A percentile compares a stretch with the other conserved stretches of the same genome.
These are phyloP conservation scores for Lethenteron reissneri DNA, from an alignment of 2,113 vertebrate species.

Conservation along the genomic window DNA sequence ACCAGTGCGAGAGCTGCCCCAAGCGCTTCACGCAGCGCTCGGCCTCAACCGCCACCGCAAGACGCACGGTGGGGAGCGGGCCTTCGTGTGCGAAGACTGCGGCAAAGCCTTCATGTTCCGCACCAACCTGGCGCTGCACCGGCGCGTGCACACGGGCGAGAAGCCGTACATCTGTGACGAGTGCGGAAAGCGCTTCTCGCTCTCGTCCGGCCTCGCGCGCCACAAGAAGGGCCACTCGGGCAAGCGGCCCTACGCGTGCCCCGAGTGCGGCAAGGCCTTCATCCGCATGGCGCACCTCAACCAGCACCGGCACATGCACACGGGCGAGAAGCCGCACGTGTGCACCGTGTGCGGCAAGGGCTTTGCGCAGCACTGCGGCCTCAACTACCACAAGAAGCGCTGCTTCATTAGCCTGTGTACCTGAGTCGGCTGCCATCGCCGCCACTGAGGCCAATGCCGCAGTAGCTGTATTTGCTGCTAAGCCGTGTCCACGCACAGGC, in stretches of 20 bases:
- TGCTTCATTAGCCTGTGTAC: constrained; percentile 13
- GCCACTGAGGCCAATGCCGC: constrained; percentile 25
- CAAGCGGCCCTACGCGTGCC: constrained; percentile 21
- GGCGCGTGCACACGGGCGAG: not conserved
- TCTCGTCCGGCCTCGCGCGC: constrained; percentile 18
- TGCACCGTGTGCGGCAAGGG: constrained; percentile 33
- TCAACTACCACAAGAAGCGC: constrained; percentile 32
- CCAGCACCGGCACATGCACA: constrained; percentile 18
- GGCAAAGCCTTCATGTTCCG: constrained; percentile 69
- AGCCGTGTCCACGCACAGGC: too few species aligned
- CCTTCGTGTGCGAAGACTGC: constrained; percentile 92
- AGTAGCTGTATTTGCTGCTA: constrained; percentile 12
- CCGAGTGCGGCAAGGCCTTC: constrained; percentile 20
- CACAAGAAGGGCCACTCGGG: constrained; percentile 18
- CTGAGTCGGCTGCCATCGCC: constrained; percentile 20
- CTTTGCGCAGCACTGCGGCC: constrained; percentile 36
- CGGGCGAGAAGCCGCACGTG: constrained; percentile 11
- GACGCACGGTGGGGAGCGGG: constrained; percentile 43
- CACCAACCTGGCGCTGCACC: not conserved
- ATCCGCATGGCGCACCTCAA: constrained; percentile 18
- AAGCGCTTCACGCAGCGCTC: not conserved
- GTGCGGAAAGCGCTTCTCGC: constrained; percentile 20
- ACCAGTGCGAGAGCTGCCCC: not conserved
- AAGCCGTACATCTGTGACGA: constrained; percentile 14
- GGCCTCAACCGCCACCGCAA: not conserved